Base-by-base conservation (phyloP, 2,888 invertebrate genomes). In the Nebria salina region DNA sequence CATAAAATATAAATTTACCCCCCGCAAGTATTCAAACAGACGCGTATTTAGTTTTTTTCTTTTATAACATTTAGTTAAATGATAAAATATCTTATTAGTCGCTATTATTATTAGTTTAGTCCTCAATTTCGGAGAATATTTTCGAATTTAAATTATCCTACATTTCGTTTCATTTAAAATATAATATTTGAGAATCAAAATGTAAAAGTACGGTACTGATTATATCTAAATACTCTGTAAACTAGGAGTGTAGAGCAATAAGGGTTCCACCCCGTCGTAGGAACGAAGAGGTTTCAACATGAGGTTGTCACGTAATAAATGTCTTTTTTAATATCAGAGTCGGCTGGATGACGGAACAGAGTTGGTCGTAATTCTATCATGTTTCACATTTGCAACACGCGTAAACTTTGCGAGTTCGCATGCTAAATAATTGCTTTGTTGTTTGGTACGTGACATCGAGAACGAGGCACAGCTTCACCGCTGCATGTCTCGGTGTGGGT, bases 251-350 rank as follows among this genome's bases (percentile, higher is more conserved):
- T 68, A 68, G 6, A 68, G 9, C 13, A 54, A 13, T 8, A 11
- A 54, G 54, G 54, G 54, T 54, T 8, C 11, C 13, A 54, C 11
- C 13, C 54, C 8, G 73, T 25, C 2, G 42, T n/a, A 13, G 41
- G 73, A 13, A 42, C 13, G 73, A 15, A 42, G 15, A 9, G 54
- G 54, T 54, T 11, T 72, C 20, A 64, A 76, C 81, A 76, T 72
- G 76, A 76, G 76, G 76, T 81, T 81, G 81, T 81, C 81, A 81
- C 81, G 81, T 81, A 81, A 81, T 81, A 81, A 81, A 81, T 81
- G 81, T 81, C 81, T 81, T 81, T 81, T 81, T 81, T 81, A 81
- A 81, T 81, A 81, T 80, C 80, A 75, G 70, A 54, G 54, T 34
- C n/a, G 75, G 65, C 34, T 75, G 75, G 73, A 64, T 75, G 75